Conservation (phyloP, 2,797 vertebrate species). For the Scolopax rusticola region DNA sequence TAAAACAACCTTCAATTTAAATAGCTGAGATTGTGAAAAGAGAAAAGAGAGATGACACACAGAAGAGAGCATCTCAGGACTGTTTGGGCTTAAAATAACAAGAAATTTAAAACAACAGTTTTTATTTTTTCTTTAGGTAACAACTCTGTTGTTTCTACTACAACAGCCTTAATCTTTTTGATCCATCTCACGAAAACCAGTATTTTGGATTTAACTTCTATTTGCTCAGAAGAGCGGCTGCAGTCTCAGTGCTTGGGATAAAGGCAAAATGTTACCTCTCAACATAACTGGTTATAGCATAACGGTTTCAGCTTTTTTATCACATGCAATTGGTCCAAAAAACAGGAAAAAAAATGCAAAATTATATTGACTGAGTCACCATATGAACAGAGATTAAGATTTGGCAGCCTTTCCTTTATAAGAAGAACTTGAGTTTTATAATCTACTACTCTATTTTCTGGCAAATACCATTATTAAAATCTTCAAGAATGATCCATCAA, state of each 20-base stretch:
- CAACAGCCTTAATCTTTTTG: not conserved
- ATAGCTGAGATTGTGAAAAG: not conserved
- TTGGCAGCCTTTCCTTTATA: not conserved
- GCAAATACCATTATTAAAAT: not conserved
- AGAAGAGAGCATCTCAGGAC: not conserved
- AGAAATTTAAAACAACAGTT: not conserved
- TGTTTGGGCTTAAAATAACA: not conserved
- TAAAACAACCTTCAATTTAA: not conserved
- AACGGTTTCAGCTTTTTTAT: not conserved
- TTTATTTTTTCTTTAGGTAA: not conserved
- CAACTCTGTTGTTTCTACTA: not conserved
- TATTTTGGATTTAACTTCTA: not conserved
- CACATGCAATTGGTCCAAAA: not conserved
- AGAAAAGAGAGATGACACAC: not conserved
- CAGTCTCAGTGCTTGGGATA: not conserved
- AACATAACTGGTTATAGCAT: not conserved
- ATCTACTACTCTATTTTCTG: not conserved
- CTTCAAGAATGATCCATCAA: not conserved
- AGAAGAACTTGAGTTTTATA: not conserved
- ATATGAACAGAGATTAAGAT: not conserved
- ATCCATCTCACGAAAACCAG: not conserved
- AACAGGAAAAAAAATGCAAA: not conserved
- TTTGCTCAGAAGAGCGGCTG: not conserved
- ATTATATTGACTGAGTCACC: not conserved
- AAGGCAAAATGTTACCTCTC: not conserved